Percentiles rank a stretch among this genome's conserved stretches.
Evolutionary conservation across 2,888 invertebrate genomes (phyloP).

Genomic region (Caenorhabditis parvicauda): DNA sequence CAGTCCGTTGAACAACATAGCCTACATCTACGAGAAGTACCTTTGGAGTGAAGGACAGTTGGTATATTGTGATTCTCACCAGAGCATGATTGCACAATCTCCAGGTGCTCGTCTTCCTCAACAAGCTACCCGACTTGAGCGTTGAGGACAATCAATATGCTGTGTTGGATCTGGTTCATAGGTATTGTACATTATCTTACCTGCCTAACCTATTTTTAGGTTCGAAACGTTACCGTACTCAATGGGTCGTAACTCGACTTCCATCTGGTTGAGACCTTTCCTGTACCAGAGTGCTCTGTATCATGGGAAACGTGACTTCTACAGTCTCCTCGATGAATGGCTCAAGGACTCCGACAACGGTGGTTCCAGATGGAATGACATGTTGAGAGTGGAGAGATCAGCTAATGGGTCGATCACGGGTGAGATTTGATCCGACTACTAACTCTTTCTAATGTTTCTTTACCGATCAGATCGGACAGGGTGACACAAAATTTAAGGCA

Average conservation of each 20-base stretch:
- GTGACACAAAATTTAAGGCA: no score
- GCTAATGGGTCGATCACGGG: slow-evolving; percentile 23
- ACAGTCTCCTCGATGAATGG: slow-evolving; percentile 39
- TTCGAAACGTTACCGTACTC: slow-evolving; percentile 49
- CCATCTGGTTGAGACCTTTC: slow-evolving; percentile 49
- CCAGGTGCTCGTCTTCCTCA: slow-evolving; percentile 45
- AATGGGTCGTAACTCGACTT: slow-evolving; percentile 53
- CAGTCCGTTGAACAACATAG: slow-evolving; percentile 38
- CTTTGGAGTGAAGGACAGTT: slow-evolving; percentile 50
- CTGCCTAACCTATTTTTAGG: slow-evolving; percentile 3
- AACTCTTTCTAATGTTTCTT: no score
- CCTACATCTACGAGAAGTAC: slow-evolving; percentile 44
- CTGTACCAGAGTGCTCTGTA: slow-evolving; percentile 37
- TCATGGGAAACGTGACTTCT: slow-evolving; percentile 34
- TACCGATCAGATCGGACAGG: no score
- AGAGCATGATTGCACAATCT: neutral
- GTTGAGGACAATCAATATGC: slow-evolving; percentile 26
- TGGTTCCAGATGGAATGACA: slow-evolving; percentile 48
- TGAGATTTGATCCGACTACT: no score
- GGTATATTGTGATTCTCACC: slow-evolving; percentile 10
- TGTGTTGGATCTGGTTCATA: slow-evolving; percentile 36
- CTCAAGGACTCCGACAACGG: slow-evolving; percentile 44
- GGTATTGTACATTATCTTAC: neutral
- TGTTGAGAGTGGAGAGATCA: slow-evolving; percentile 33
- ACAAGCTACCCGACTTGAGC: slow-evolving; percentile 41